Evolutionary conservation across 1,140 invertebrate species (phyloP).

Genomic region (Polyergus mexicanus): DNA sequence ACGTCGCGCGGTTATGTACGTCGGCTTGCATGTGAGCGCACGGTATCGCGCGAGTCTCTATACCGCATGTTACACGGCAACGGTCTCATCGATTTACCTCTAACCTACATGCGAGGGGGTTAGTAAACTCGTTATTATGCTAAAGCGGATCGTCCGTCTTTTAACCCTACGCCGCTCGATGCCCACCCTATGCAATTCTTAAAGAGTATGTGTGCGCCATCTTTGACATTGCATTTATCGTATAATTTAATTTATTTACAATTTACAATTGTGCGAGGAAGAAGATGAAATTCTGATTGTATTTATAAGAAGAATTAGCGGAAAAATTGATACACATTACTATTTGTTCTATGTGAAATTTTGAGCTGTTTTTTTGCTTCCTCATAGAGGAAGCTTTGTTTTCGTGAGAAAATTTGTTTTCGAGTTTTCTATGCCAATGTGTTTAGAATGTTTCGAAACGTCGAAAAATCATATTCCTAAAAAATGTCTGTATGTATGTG

Average conservation of each 20-base stretch:
- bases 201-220: neutral
- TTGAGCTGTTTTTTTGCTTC: too few relatives aligned
- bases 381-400: too few relatives aligned
- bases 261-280: neutral
- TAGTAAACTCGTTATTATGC: slow-evolving; percentile 79
- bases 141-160: slow-evolving; percentile 45
- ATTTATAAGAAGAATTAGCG: neutral
- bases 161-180: neutral
- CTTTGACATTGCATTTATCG: neutral
- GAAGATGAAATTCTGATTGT: neutral
- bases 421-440: too few relatives aligned
- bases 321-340: neutral
- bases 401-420: too few relatives aligned
- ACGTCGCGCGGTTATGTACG: slow-evolving; percentile 45
- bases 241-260: neutral
- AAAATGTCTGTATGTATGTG: too few relatives aligned
- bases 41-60: slow-evolving; percentile 47
- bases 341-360: neutral
- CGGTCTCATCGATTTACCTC: slow-evolving; percentile 80
- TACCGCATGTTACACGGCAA: slow-evolving; percentile 59
- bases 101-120: slow-evolving; percentile 79
- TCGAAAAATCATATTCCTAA: too few relatives aligned
- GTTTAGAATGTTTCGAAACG: too few relatives aligned
- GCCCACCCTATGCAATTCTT: neutral
- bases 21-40: slow-evolving; percentile 42